Evolutionary conservation across 92 coral and sea anemone genomes (phyloP).

Genomic region (Palythoa caribaeorum): DNA sequence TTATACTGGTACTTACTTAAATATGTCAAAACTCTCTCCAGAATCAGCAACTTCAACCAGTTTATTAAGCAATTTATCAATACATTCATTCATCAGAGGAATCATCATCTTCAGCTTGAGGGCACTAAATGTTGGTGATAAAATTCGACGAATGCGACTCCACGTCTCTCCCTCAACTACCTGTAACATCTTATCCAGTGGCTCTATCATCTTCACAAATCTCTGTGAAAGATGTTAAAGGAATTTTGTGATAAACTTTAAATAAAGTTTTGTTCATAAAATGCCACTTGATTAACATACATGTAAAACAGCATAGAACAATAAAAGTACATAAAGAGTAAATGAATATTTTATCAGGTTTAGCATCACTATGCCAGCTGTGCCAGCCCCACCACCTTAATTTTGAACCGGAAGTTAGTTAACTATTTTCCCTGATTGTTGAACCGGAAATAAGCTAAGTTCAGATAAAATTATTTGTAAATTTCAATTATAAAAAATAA

Average conservation of each 20-base stretch:
- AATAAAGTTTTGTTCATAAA: too few species aligned
- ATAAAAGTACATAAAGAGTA: too few species aligned
- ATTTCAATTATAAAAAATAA: too few species aligned
- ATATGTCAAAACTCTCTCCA: conserved; percentile 66
- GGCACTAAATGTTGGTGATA: conserved; percentile 76
- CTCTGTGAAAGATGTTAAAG: not conserved
- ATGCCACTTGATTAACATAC: too few species aligned
- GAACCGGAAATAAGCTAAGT: too few species aligned
- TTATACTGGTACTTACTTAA: conserved; percentile 47
- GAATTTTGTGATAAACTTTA: not conserved
- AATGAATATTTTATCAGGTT: too few species aligned
- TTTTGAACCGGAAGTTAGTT: too few species aligned
- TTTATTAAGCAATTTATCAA: conserved; percentile 66
- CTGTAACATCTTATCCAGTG: conserved; percentile 61
- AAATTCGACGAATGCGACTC: conserved; percentile 75
- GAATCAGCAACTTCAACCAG: conserved; percentile 50
- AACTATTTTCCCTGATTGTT: too few species aligned
- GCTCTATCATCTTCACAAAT: conserved; percentile 58
- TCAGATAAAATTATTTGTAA: too few species aligned
- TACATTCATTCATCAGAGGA: conserved; percentile 69
- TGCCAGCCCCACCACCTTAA: too few species aligned
- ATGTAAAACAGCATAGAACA: too few species aligned
- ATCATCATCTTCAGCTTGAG: conserved; percentile 75
- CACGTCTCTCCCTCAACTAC: conserved; percentile 72
- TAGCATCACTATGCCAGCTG: too few species aligned